Percentiles rank a stretch among this genome's conserved stretches.
Evolutionary conservation across 2,888 invertebrate genomes (phyloP).

Genomic region (Labia minor): DNA sequence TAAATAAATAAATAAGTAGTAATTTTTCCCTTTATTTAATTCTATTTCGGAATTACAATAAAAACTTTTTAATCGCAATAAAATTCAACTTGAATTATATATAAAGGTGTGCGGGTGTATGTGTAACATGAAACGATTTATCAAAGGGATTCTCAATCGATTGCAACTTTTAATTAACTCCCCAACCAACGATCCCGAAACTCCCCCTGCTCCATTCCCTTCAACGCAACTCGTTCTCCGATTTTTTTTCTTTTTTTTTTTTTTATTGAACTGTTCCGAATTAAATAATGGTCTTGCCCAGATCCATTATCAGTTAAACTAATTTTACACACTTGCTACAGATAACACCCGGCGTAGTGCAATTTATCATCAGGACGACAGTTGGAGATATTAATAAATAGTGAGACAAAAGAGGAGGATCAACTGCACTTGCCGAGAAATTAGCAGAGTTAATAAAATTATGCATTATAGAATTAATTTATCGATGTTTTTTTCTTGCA

Average conservation of each 20-base stretch:
- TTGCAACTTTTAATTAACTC: slow-evolving; percentile 8
- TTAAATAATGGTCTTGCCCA: background rate
- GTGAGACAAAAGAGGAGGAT: no score
- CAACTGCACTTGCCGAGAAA: no score
- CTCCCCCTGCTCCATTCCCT: background rate
- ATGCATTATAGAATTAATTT: no score
- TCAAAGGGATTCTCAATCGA: background rate
- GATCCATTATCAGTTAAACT: background rate
- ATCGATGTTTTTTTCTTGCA: no score
- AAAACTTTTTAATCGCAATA: background rate
- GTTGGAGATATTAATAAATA: background rate
- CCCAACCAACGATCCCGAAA: no score
- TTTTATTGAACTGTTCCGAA: slow-evolving; percentile 5
- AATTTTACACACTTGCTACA: slow-evolving; percentile 7
- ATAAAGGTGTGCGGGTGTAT: background rate
- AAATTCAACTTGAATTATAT: background rate
- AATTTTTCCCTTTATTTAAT: no score
- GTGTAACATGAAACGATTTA: background rate
- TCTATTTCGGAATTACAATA: no score
- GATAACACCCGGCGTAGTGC: background rate
- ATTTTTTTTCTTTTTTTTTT: background rate
- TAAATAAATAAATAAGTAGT: no score
- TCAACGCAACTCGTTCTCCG: background rate
- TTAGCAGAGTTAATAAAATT: no score
- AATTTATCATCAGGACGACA: background rate